Conservation (phyloP, 2,888 invertebrate species). For the Drosophila meridionalis region DNA sequence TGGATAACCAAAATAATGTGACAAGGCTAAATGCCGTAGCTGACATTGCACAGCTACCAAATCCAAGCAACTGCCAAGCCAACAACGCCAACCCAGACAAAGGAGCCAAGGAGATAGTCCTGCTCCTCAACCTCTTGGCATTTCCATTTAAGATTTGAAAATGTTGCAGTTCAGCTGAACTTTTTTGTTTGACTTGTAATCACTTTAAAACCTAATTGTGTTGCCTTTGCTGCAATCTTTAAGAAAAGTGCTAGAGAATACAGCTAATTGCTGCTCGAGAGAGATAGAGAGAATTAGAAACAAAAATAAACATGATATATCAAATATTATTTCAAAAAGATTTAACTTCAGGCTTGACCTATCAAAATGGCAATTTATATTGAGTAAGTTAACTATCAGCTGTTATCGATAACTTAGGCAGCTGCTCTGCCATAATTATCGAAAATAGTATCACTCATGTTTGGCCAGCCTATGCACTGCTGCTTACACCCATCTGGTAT, state of each 20-base stretch:
- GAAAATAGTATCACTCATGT: neutral
- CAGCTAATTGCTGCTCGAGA: conserved; percentile 7
- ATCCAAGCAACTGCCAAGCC: conserved; percentile 24
- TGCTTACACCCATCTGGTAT: neutral
- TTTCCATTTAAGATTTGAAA: conserved; percentile 41
- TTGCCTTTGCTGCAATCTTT: conserved; percentile 31
- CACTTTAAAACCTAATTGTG: conserved; percentile 56
- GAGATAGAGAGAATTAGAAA: neutral
- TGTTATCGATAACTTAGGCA: neutral
- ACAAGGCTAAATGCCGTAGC: conserved; percentile 78
- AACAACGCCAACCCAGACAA: conserved; percentile 24
- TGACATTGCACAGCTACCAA: conserved; percentile 68
- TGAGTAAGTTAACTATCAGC: neutral
- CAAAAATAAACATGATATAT: too few species aligned
- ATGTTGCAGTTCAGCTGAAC: conserved; percentile 56
- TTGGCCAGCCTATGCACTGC: neutral
- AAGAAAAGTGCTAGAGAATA: conserved; percentile 2
- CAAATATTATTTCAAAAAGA: neutral
- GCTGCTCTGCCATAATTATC: neutral
- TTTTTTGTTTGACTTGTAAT: conserved; percentile 63
- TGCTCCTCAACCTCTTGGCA: neutral
- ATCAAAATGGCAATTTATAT: neutral
- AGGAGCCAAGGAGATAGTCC: conserved; percentile 7
- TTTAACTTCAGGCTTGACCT: neutral
- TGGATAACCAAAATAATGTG: conserved; percentile 79